Evolutionary conservation across 2,113 vertebrate genomes (phyloP).

Genomic region (Anseranas semipalmata): DNA sequence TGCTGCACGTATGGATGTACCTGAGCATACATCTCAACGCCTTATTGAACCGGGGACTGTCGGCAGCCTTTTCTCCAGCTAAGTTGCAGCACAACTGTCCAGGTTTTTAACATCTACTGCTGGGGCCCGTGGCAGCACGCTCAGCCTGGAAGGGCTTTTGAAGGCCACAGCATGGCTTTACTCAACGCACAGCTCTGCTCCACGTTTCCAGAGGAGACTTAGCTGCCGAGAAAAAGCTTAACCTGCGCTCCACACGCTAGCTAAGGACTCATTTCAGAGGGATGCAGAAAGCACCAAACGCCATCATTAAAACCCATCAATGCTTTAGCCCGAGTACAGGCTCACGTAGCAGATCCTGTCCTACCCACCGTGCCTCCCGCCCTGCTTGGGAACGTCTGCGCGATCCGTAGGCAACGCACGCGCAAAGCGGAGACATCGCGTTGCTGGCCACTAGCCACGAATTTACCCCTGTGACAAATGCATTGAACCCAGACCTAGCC

Average conservation of each 20-base stretch:
- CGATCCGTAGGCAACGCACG: background rate
- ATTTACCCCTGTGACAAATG: background rate
- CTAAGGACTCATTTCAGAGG: background rate
- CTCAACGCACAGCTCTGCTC: background rate
- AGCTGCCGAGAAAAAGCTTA: background rate
- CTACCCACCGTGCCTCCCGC: background rate
- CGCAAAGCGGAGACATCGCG: background rate
- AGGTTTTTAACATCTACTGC: background rate
- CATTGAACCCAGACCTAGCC: background rate
- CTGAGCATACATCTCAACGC: background rate
- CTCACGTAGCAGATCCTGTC: background rate
- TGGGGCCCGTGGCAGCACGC: rapidly evolving
- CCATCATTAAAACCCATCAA: background rate
- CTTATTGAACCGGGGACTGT: background rate
- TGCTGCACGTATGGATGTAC: background rate
- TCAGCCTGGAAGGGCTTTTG: background rate
- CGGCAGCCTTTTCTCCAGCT: background rate
- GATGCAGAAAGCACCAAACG: background rate
- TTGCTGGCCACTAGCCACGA: background rate
- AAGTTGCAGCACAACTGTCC: background rate
- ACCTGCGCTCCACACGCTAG: background rate
- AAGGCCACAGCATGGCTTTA: background rate
- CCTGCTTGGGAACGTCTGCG: background rate
- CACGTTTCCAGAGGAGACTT: background rate
- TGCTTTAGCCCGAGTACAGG: too few species aligned